Percentiles rank a stretch among this genome's conserved stretches.
Evolutionary conservation across 2,888 invertebrate genomes (phyloP).

Genomic region (Trichogramma evanescens): DNA sequence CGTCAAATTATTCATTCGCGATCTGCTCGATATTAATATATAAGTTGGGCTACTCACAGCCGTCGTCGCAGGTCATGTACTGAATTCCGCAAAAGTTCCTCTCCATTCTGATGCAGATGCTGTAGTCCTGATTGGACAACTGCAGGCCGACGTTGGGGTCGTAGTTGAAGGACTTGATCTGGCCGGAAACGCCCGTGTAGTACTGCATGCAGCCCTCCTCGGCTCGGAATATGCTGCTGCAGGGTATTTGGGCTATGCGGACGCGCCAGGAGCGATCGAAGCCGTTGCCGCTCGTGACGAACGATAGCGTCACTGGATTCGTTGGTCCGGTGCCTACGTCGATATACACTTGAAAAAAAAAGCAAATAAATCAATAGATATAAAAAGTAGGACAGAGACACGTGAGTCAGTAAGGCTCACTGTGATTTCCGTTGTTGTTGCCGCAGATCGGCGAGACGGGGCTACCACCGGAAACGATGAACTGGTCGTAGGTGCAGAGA

Average conservation of each 20-base stretch:
- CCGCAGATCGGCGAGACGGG: slow-evolving; percentile 78
- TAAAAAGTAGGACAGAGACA: not conserved
- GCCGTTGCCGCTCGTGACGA: slow-evolving; percentile 70
- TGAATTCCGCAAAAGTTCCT: slow-evolving; percentile 82
- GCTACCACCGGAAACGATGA: slow-evolving; percentile 76
- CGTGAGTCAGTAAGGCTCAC: slow-evolving; percentile 49
- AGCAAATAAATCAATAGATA: not conserved
- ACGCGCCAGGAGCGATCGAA: slow-evolving; percentile 76
- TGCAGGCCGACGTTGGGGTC: slow-evolving; percentile 69
- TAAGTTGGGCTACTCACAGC: slow-evolving; percentile 48
- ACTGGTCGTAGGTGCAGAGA: slow-evolving; percentile 77
- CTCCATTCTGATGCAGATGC: slow-evolving; percentile 76
- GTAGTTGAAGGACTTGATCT: slow-evolving; percentile 77
- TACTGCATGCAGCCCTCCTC: slow-evolving; percentile 75
- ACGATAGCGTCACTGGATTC: slow-evolving; percentile 72
- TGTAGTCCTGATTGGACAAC: slow-evolving; percentile 83
- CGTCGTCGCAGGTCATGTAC: slow-evolving; percentile 68
- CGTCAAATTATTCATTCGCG: not conserved
- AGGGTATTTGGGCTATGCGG: slow-evolving; percentile 71
- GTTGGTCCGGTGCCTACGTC: slow-evolving; percentile 70
- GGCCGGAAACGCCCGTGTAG: slow-evolving; percentile 72
- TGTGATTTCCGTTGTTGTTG: slow-evolving; percentile 71
- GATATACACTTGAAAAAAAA: slow-evolving; percentile 65
- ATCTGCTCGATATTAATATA: not conserved
- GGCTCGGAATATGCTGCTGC: slow-evolving; percentile 65